These are phyloP conservation scores for Uloborus diversus DNA, from an alignment of 1,140 invertebrate genomes.

Conservation along the genomic window DNA sequence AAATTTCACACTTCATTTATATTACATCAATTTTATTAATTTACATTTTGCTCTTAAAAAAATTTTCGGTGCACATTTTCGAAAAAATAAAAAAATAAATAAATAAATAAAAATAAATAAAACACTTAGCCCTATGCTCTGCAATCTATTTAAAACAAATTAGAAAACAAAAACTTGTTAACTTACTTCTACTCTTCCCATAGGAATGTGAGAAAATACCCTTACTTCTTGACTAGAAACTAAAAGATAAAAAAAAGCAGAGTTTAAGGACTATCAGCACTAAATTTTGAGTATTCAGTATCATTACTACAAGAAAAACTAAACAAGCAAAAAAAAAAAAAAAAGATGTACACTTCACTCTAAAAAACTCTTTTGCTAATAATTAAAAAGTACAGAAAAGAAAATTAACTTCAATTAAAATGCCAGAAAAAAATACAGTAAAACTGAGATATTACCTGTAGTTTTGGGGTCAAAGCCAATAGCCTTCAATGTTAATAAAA, in stretches of 20 bases:
- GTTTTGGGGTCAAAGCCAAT: constrained; percentile 48
- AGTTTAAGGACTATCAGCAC: background rate
- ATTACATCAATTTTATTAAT: background rate
- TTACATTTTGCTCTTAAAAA: background rate
- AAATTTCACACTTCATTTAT: background rate
- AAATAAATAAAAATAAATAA: no score
- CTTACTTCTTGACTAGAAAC: constrained; percentile 50
- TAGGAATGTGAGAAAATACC: constrained; percentile 54
- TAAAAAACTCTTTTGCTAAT: no score
- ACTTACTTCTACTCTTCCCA: constrained; percentile 55
- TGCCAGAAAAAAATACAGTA: no score
- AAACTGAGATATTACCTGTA: constrained; percentile 34
- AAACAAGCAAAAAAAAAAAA: no score
- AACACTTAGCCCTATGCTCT: no score
- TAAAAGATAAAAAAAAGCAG: background rate
- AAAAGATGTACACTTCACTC: no score
- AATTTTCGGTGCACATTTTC: no score
- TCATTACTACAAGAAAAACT: no score
- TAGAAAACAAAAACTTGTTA: no score
- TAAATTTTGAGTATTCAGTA: background rate
- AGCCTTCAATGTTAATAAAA: constrained; percentile 45
- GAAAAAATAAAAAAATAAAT: background rate
- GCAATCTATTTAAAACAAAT: no score
- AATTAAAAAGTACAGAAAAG: no score
- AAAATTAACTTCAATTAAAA: constrained; percentile 1